Percentiles rank a stretch among this genome's conserved stretches.
These are phyloP conservation scores for Eremophila alpestris DNA, from an alignment of 2,797 vertebrate species.

Conservation along the genomic window DNA sequence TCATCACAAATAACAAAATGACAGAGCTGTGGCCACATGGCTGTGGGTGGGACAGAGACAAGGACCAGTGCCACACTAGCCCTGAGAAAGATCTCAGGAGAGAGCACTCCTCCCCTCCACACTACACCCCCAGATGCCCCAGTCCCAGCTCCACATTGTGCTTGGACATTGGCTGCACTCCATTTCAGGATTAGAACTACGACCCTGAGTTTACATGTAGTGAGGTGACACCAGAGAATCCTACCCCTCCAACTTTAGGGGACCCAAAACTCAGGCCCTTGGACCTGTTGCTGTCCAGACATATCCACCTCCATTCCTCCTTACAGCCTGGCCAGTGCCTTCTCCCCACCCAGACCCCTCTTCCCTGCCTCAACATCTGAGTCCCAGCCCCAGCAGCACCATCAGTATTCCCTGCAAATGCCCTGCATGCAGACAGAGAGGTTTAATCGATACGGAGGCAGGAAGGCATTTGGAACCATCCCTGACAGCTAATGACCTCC, in stretches of 20 bases:
- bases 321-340: background rate
- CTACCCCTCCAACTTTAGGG: background rate
- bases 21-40: no score
- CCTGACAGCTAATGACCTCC: constrained; percentile 78
- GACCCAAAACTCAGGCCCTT: background rate
- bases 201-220: accelerated
- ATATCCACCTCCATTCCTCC: background rate
- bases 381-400: constrained; percentile 12
- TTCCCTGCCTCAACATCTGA: background rate
- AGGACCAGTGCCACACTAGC: background rate
- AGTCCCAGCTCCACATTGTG: background rate
- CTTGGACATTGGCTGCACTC: accelerated
- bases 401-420: constrained; percentile 67
- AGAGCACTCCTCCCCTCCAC: background rate
- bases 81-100: background rate
- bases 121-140: accelerated
- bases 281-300: background rate
- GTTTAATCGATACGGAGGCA: constrained; percentile 69
- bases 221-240: background rate
- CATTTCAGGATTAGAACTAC: background rate
- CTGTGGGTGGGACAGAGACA: background rate
- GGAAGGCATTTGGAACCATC: constrained; percentile 73
- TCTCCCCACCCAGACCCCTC: background rate
- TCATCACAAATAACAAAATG: background rate
- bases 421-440: constrained; percentile 19